Percentiles rank a stretch among this genome's conserved stretches.
phyloP scores from a whole-genome alignment of 2,888 invertebrate species.

The Macaria liturata region DNA sequence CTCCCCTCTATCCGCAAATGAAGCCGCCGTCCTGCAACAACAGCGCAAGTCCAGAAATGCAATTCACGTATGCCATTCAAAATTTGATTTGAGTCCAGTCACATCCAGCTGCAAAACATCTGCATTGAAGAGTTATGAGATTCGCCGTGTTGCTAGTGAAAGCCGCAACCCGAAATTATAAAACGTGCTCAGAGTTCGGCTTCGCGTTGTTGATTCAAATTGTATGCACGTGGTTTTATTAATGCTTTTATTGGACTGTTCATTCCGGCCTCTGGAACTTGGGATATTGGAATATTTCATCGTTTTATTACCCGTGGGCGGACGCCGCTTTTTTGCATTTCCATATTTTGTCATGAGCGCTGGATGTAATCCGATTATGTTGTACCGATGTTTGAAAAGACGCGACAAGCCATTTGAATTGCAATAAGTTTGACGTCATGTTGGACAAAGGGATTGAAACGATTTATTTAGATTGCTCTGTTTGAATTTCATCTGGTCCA shows the following conservation, averaged over 20 bases:
- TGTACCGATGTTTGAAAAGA: conserved; percentile 21
- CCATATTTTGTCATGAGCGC: conserved; percentile 25
- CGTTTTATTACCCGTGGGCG: conserved; percentile 34
- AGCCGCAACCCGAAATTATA: conserved; percentile 62
- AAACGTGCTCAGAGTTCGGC: conserved; percentile 56
- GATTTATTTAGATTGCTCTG: conserved; percentile 1
- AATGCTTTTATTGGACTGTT: conserved; percentile 53
- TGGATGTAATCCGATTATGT: conserved; percentile 21
- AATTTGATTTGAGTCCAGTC: conserved; percentile 35
- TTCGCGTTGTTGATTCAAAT: conserved; percentile 56
- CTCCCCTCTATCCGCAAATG: background rate
- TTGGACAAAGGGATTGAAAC: conserved; percentile 4
- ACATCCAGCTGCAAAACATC: conserved; percentile 44
- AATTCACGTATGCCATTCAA: conserved; percentile 30
- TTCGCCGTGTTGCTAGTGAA: conserved; percentile 53
- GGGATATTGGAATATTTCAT: conserved; percentile 43
- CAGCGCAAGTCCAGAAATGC: conserved; percentile 12
- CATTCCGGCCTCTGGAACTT: conserved; percentile 43
- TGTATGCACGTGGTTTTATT: conserved; percentile 52
- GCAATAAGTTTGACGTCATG: conserved; percentile 11
- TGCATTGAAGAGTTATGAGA: conserved; percentile 60
- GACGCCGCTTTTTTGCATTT: conserved; percentile 23
- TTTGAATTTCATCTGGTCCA: background rate
- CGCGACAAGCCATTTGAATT: conserved; percentile 20
- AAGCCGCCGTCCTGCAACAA: conserved; percentile 1